Base-by-base conservation (phyloP, 92 coral and sea anemone species). In the Desmophyllum pertusum region DNA sequence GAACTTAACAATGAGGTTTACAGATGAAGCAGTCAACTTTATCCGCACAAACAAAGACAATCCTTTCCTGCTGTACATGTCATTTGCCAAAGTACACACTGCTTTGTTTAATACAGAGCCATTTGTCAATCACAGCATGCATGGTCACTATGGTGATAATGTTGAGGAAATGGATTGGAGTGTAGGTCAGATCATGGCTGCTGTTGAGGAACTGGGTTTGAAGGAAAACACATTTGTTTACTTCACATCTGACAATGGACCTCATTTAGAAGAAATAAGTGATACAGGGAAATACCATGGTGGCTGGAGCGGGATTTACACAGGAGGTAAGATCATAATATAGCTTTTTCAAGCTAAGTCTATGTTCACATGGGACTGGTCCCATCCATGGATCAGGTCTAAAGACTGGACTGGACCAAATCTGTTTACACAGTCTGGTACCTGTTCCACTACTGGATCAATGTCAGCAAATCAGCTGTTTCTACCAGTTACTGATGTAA, bases 121-220 rank as follows among this genome's bases (percentile, higher is more conserved):
- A 38, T 92, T 92, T 79, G 81, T 75, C 71, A 93, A 90, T 77
- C 94, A 92, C 85, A 94, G 98, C 66, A 79, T 62, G 3, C 98
- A 94, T 72, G 87, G 98, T 79, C 80, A 71, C 70, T 94, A 90
- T 86, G 98, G 95, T 31, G 98, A 94, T 77, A 93, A 93, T 70
- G 95, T 94, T 21, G 98, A 94, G 74, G 98, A 94, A 80, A 87
- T 94, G 93, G 98, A 94, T 70, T 94, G 98, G 98, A 88, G 95
- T 43, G 94, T 94, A 10, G 98, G 95, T 5, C 85, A 94, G 89
- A 90, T 94, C 25, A 82, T 92, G 88, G 73, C 74, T 6, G 45
- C 89, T 9, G 69, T 94, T 33, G 91, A 91, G 29, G 33, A 70
- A 33, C 91, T 89, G 43, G 92, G 92, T 19, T 57, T 94, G 68